Conservation (phyloP, 1,140 invertebrate species). For the Asobara japonica region DNA sequence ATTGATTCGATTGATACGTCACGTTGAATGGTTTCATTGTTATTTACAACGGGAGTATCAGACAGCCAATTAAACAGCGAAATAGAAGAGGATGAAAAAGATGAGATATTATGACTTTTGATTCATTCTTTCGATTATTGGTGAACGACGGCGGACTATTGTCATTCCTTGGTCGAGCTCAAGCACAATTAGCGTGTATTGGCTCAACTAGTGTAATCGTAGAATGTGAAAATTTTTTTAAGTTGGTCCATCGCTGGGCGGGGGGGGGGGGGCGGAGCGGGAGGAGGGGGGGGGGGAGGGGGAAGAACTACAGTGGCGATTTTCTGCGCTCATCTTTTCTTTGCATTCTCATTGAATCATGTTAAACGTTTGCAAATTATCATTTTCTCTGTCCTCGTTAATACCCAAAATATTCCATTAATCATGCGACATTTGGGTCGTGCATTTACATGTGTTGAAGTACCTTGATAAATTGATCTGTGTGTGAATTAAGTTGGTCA, state of each 20-base stretch:
- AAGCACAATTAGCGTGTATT: conserved; percentile 32
- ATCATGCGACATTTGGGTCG: too few species aligned
- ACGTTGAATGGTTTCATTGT: conserved; percentile 33
- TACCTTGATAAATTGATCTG: too few species aligned
- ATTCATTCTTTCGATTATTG: conserved; percentile 20
- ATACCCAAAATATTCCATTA: too few species aligned
- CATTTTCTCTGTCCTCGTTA: not conserved
- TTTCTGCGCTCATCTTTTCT: conserved; percentile 31
- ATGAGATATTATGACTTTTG: not conserved
- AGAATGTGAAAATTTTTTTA: not conserved
- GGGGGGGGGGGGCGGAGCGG: too few species aligned
- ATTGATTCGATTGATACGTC: conserved; percentile 27
- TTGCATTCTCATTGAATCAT: not conserved
- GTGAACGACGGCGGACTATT: conserved; percentile 24
- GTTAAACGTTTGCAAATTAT: not conserved
- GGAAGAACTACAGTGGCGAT: conserved; percentile 21
- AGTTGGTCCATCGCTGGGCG: too few species aligned
- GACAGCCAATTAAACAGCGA: not conserved
- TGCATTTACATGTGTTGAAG: too few species aligned
- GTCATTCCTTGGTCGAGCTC: conserved; percentile 47
- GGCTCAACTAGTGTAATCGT: not conserved
- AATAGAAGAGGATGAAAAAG: not conserved
- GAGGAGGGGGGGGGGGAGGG: too few species aligned
- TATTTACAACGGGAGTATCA: conserved; percentile 25
- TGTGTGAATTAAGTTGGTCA: too few species aligned